phyloP scores from a whole-genome alignment of 2,888 invertebrate genomes.

The Lydus trimaculatus region DNA sequence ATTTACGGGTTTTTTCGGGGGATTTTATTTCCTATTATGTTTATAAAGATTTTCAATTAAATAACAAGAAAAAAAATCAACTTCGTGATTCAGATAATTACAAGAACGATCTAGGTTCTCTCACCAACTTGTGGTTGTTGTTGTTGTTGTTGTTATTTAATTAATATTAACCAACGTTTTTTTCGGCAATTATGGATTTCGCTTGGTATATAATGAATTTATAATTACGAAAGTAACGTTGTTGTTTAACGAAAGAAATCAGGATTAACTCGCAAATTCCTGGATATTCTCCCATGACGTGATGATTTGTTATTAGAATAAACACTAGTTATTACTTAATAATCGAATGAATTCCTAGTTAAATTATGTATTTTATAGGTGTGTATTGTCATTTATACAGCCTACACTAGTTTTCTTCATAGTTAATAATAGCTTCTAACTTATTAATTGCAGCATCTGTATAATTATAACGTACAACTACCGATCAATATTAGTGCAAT shows the following conservation, averaged over 20 bases:
- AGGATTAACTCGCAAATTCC: slow-evolving; percentile 9
- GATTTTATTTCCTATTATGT: neutral
- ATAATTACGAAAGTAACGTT: slow-evolving; percentile 17
- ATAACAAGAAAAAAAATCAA: slow-evolving; percentile 13
- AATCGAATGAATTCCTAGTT: slow-evolving; percentile 15
- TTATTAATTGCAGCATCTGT: slow-evolving; percentile 20
- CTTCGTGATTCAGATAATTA: slow-evolving; percentile 20
- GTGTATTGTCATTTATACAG: slow-evolving; percentile 24
- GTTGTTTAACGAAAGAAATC: neutral
- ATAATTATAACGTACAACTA: slow-evolving; percentile 6
- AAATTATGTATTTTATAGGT: slow-evolving; percentile 24
- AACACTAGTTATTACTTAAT: slow-evolving; percentile 7
- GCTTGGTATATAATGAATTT: slow-evolving; percentile 16
- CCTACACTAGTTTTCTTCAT: slow-evolving; percentile 22
- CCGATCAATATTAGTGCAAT: slow-evolving; percentile 22
- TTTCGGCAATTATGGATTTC: slow-evolving; percentile 19
- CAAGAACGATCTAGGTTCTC: neutral
- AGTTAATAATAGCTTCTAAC: slow-evolving; percentile 27
- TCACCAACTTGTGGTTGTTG: neutral
- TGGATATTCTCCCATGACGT: neutral
- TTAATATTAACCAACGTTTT: slow-evolving; percentile 26
- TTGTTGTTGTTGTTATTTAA: slow-evolving; percentile 20
- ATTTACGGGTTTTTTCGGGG: neutral
- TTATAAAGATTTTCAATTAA: neutral
- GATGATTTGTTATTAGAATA: neutral